These are phyloP conservation scores for Falcaria lacertinaria DNA, from an alignment of 2,888 invertebrate genomes.

Conservation along the genomic window DNA sequence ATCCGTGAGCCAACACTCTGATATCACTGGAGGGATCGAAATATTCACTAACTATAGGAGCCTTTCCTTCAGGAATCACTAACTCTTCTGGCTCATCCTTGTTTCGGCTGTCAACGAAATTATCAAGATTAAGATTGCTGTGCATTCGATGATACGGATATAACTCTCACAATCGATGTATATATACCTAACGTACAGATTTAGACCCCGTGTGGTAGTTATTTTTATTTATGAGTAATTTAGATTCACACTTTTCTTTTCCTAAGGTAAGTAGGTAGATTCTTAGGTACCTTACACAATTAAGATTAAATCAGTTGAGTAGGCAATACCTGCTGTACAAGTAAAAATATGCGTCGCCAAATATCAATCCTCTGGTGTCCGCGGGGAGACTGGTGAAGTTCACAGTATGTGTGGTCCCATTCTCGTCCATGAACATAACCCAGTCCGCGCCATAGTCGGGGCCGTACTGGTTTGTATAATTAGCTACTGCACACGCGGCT, in stretches of 20 bases:
- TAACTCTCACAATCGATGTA: no score
- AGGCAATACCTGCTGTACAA: conserved; percentile 60
- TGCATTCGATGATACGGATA: no score
- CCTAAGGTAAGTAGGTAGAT: no score
- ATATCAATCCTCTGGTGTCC: conserved; percentile 39
- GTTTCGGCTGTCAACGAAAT: no score
- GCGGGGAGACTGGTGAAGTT: conserved; percentile 55
- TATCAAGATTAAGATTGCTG: no score
- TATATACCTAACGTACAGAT: no score
- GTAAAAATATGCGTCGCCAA: conserved; percentile 64
- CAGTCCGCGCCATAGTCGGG: conserved; percentile 64
- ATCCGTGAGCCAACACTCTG: conserved; percentile 77
- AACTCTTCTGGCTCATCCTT: conserved; percentile 41
- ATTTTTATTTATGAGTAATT: no score
- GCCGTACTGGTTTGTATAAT: conserved; percentile 37
- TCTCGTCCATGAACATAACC: conserved; percentile 66
- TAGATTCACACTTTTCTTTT: no score
- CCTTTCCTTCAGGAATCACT: conserved; percentile 29
- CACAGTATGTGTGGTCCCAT: conserved; percentile 51
- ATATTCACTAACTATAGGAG: conserved; percentile 37
- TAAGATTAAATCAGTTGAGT: no score
- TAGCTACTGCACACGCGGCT: conserved; percentile 19
- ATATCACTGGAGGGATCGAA: conserved; percentile 62
- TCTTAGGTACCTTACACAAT: no score
- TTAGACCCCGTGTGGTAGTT: no score